Evolutionary conservation across 2,888 invertebrate species (phyloP).

Genomic region (Tipula vernalis): DNA sequence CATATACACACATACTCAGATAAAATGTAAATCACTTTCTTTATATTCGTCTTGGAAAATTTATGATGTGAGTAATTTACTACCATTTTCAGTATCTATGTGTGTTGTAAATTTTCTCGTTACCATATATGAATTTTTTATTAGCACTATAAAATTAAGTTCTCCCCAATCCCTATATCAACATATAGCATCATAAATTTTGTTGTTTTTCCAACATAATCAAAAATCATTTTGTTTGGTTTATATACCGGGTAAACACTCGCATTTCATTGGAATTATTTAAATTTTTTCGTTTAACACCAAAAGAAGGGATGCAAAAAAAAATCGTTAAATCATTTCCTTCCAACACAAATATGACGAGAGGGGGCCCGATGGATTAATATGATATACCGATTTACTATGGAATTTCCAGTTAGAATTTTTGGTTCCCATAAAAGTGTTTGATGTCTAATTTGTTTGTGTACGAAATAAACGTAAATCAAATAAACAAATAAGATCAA

Average conservation of each 20-base stretch:
- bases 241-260: not conserved
- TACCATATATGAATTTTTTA: not conserved
- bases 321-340: not conserved
- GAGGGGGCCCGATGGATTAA: not conserved
- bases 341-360: not conserved
- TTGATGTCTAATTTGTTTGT: not conserved
- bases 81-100: not conserved
- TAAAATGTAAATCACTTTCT: not conserved
- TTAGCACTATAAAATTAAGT: not conserved
- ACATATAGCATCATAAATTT: not conserved
- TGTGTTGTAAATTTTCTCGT: not conserved
- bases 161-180: not conserved
- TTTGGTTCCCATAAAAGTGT: not conserved
- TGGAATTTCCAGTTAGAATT: not conserved
- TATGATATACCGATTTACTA: not conserved
- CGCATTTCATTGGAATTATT: not conserved
- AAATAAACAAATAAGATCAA: not conserved
- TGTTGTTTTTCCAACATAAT: not conserved
- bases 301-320: not conserved
- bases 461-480: not conserved
- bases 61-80: not conserved
- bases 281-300: not conserved
- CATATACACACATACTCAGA: not conserved
- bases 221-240: not conserved
- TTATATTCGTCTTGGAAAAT: not conserved